These are phyloP conservation scores for Euplagia quadripunctaria DNA, from an alignment of 2,888 invertebrate species.

Conservation along the genomic window DNA sequence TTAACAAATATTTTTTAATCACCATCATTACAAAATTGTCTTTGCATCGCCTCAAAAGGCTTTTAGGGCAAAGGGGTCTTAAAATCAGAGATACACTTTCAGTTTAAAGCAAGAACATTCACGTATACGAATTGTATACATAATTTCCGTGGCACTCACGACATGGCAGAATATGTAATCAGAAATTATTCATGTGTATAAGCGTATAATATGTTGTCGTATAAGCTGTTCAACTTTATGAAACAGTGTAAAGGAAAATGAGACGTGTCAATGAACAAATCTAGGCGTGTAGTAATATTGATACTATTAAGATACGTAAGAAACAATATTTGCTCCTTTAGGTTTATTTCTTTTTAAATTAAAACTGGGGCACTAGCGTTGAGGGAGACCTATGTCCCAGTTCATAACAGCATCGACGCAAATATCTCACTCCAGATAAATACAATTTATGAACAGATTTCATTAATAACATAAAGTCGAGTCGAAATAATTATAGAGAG, in stretches of 20 bases:
- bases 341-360: neutral
- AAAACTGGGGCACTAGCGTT: neutral
- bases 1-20: no score
- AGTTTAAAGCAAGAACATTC: neutral
- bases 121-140: neutral
- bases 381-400: no score
- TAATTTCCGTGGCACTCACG: slow-evolving; percentile 12
- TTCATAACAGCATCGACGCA: no score
- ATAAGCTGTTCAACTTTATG: neutral
- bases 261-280: slow-evolving; percentile 1
- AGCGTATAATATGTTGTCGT: neutral
- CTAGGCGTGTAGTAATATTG: neutral
- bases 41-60: neutral
- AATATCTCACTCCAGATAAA: no score
- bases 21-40: no score
- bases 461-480: no score
- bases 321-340: neutral
- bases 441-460: no score
- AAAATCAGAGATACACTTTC: neutral
- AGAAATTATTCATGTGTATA: neutral
- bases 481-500: no score
- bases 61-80: neutral
- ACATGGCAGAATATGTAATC: slow-evolving; percentile 14
- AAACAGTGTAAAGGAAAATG: neutral
- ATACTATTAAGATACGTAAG: neutral